Conservation (phyloP, 2,888 invertebrate species). For the Phytoseiulus persimilis region DNA sequence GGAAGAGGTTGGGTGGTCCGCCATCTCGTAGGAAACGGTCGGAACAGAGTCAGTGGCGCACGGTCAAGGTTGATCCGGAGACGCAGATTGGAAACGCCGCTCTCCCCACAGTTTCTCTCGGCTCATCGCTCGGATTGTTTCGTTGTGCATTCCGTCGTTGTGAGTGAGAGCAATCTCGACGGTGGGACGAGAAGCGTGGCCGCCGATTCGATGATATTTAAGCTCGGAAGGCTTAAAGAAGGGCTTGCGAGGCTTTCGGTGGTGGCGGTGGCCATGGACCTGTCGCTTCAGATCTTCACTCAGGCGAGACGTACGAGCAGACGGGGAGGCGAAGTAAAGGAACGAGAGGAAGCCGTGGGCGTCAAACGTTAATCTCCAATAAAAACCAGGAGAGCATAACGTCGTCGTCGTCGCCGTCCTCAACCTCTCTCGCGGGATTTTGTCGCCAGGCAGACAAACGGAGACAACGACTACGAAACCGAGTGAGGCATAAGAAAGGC, state of each 20-base stretch:
- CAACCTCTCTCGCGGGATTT: neutral
- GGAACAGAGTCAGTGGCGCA: no score
- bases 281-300: neutral
- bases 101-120: neutral
- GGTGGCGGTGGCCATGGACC: neutral
- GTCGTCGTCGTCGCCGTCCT: constrained; percentile 15
- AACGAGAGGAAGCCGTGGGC: neutral
- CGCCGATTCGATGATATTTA: neutral
- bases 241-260: neutral
- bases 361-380: constrained; percentile 36
- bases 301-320: neutral
- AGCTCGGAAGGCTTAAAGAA: neutral
- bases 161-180: neutral
- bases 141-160: neutral
- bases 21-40: no score
- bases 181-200: neutral
- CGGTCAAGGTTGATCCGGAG: no score
- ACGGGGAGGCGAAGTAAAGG: neutral
- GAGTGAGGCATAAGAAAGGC: neutral
- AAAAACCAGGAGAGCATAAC: constrained; percentile 38
- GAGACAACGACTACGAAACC: constrained; percentile 5
- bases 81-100: neutral
- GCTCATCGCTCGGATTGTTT: neutral
- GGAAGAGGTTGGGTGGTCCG: no score
- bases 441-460: neutral